phyloP scores from a whole-genome alignment of 2,797 vertebrate species.

The Synaphobranchus kaupii region DNA sequence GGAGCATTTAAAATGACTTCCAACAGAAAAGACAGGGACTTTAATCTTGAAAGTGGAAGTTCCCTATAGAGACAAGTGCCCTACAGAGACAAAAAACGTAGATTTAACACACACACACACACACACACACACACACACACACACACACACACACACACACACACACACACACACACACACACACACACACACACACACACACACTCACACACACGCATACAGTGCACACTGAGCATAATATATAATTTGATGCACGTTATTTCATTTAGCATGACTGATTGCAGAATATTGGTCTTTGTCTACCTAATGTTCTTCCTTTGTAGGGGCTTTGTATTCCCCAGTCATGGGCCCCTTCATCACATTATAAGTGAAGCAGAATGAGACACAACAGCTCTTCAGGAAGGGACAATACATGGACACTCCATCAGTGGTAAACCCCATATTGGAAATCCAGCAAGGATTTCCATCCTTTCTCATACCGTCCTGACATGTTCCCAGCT shows the following conservation, averaged over 20 bases:
- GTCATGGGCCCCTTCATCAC: slow-evolving; percentile 52
- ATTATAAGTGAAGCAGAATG: slow-evolving; percentile 47
- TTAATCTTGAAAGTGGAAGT: neutral
- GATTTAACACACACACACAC: neutral
- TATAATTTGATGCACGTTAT: slow-evolving; percentile 11
- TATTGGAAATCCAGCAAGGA: slow-evolving; percentile 22
- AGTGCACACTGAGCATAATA: neutral
- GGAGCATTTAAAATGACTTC: neutral
- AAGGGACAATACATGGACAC: slow-evolving; percentile 42
- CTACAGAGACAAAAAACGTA: neutral
- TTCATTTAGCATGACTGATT: slow-evolving; percentile 49
- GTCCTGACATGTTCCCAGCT: slow-evolving; percentile 57
- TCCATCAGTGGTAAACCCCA: slow-evolving; percentile 44
- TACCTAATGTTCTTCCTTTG: slow-evolving; percentile 53
- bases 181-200: neutral
- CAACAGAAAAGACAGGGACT: neutral
- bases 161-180: neutral
- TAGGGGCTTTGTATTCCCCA: slow-evolving; percentile 49
- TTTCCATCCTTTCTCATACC: slow-evolving; percentile 48
- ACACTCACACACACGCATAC: neutral
- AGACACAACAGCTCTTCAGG: slow-evolving; percentile 34
- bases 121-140: neutral
- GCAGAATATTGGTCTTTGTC: slow-evolving; percentile 49
- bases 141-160: slow-evolving; percentile 13
- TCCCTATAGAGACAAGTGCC: neutral